These are phyloP conservation scores for Drosophila mojavensis DNA, from an alignment of 1,140 invertebrate genomes.

Conservation along the genomic window DNA sequence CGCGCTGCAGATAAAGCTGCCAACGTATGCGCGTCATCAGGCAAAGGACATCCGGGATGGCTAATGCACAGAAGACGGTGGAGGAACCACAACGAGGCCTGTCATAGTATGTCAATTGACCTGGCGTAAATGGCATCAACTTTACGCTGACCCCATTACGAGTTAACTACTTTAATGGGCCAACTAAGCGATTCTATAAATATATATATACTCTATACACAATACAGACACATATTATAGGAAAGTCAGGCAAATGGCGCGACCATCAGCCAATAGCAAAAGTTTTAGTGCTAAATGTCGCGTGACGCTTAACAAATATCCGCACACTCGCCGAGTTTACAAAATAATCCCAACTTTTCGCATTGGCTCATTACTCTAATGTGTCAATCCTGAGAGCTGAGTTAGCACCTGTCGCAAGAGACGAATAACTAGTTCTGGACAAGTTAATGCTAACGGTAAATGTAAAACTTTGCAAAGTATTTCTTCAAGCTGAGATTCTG, in stretches of 20 bases:
- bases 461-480: background rate
- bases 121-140: conserved; percentile 17
- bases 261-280: conserved; percentile 22
- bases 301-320: conserved; percentile 28
- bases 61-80: conserved; percentile 51
- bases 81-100: conserved; percentile 7
- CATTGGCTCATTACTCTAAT: conserved; percentile 28
- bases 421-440: conserved; percentile 6
- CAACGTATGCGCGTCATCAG: conserved; percentile 67
- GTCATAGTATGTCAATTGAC: conserved; percentile 31
- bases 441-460: background rate
- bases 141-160: conserved; percentile 42
- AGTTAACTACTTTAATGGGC: conserved; percentile 69
- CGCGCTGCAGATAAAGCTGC: conserved; percentile 10
- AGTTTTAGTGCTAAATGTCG: conserved; percentile 35
- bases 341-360: conserved; percentile 27
- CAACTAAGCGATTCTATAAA: conserved; percentile 41
- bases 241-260: conserved; percentile 16
- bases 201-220: background rate
- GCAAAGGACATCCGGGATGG: conserved; percentile 67
- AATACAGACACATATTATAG: background rate
- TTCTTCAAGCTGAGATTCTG: too few species aligned
- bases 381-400: conserved; percentile 20
- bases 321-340: conserved; percentile 16
- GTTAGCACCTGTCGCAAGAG: background rate